Evolutionary conservation across 2,888 invertebrate species (phyloP), one percentile per base, ranked within the genome.

Genomic region (Philereme transversata): DNA sequence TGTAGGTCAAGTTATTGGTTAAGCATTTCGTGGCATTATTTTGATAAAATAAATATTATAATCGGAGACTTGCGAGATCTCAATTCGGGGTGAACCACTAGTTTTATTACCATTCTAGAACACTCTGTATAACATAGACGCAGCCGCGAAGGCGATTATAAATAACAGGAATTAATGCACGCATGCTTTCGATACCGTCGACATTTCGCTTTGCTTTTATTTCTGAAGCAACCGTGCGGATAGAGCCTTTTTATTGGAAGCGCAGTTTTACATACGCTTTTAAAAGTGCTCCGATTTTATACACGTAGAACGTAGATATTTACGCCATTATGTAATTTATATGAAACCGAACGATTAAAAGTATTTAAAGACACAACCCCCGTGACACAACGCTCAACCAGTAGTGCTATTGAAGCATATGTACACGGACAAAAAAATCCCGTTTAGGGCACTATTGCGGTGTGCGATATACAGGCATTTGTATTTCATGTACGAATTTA

Each of bases 91-190:
- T n/a, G n/a, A n/a, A n/a, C n/a, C n/a, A n/a, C n/a, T n/a, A n/a
- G n/a, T n/a, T n/a, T n/a, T 5, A 43, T n/a, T 41, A 2, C 4
- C 9, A 45, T 44, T 46, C n/a, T 44, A 35, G 35, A 55, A 38
- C 62, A 64, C 50, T 5, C 64, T 52, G 55, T 61, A 60, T 60
- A 57, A 55, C 57, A 55, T 54, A 61, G 63, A 64, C 63, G 67
- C 65, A 64, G 63, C 70, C 65, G 69, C 69, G 33, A 44, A 50
- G n/a, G 59, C 50, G 69, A 75, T 75, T 79, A 74, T 79, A 80
- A 80, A 79, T 77, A 75, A 75, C 69, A 62, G 64, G 75, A 75
- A 79, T 78, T 77, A 77, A 78, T 79, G 77, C 73, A 73, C 70
- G 73, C 69, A 68, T 76, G 72, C 72, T 64, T 77, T 76, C 75